These are phyloP conservation scores for Pagrus major DNA, from an alignment of 2,113 vertebrate species.

Conservation along the genomic window DNA sequence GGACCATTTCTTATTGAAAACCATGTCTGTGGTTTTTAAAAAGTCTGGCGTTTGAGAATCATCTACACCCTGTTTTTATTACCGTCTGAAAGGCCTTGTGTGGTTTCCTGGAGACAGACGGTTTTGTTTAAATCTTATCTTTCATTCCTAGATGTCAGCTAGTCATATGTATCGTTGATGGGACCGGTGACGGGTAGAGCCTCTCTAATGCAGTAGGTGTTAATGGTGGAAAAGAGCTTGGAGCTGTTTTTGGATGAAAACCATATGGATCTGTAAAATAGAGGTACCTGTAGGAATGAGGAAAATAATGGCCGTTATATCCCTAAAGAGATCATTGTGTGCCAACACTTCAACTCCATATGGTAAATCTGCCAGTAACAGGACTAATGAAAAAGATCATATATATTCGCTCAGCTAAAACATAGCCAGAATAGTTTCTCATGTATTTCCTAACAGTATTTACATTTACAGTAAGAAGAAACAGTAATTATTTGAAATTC, in stretches of 20 bases:
- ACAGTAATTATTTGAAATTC: background rate
- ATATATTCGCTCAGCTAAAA: background rate
- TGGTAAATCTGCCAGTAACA: slow-evolving; percentile 14
- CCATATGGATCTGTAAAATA: background rate
- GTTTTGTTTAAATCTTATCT: slow-evolving; percentile 55
- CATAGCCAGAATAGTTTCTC: background rate
- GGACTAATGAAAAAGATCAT: background rate
- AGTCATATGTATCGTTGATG: slow-evolving; percentile 9
- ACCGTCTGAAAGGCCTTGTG: slow-evolving; percentile 42
- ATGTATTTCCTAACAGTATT: background rate
- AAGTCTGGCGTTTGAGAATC: slow-evolving; percentile 33
- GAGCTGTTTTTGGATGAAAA: slow-evolving; percentile 8
- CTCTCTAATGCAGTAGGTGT: background rate
- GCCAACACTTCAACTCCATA: background rate
- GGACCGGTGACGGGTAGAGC: background rate
- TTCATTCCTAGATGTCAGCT: slow-evolving; percentile 39
- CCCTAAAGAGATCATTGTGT: slow-evolving; percentile 13
- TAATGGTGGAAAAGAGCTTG: slow-evolving; percentile 10
- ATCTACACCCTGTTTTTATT: slow-evolving; percentile 58
- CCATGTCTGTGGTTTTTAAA: slow-evolving; percentile 47
- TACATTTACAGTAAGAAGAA: background rate
- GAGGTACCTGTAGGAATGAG: background rate
- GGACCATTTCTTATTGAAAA: slow-evolving; percentile 59
- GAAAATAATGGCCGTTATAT: background rate
- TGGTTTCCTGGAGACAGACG: slow-evolving; percentile 24